Evolutionary conservation across 2,888 invertebrate genomes (phyloP).

Genomic region (Melieria omissa): DNA sequence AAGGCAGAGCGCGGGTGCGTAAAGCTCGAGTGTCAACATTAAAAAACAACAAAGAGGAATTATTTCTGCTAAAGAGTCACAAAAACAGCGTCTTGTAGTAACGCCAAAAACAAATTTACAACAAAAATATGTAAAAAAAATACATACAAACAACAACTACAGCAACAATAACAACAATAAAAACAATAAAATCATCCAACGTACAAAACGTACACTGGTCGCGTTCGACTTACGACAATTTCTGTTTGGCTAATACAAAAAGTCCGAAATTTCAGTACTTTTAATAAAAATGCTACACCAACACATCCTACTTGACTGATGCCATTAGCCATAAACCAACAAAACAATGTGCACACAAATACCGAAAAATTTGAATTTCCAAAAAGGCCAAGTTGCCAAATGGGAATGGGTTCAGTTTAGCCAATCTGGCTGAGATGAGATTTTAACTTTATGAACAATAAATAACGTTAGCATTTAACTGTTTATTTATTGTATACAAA

Average conservation of each 20-base stretch:
- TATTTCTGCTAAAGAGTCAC: no score
- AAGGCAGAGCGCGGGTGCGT: no score
- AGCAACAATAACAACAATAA: background rate
- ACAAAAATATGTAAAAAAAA: no score
- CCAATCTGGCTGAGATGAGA: background rate
- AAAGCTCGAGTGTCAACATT: no score
- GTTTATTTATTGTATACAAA: no score
- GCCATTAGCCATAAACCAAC: background rate
- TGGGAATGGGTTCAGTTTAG: no score
- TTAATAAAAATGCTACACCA: conserved; percentile 4
- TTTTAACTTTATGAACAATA: background rate
- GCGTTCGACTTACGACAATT: background rate
- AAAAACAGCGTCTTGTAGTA: no score
- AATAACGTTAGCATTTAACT: no score
- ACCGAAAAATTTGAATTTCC: background rate
- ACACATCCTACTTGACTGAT: background rate
- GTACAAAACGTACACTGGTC: background rate
- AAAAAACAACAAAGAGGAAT: no score
- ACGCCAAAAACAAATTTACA: no score
- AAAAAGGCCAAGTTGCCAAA: background rate
- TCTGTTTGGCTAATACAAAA: conserved; percentile 28
- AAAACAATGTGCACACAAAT: background rate
- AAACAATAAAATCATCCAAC: background rate
- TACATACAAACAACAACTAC: no score
- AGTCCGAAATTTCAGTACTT: conserved; percentile 38